A percentile compares a stretch with the other conserved stretches of the same genome.
Evolutionary conservation across 2,888 invertebrate genomes (phyloP).

Genomic region (Clistopyga incitator): DNA sequence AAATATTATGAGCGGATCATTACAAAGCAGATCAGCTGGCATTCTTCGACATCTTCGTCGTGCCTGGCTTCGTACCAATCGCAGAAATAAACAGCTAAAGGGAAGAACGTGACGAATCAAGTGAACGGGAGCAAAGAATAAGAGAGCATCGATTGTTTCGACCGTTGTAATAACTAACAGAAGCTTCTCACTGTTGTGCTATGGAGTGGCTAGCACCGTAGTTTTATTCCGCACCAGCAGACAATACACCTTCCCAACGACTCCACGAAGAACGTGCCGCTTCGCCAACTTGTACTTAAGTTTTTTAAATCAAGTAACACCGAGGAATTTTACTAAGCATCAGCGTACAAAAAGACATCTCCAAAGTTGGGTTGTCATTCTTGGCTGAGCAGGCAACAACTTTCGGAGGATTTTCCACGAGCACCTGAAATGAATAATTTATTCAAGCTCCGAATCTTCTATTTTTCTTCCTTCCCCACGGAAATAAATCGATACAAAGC

Average conservation of each 20-base stretch:
- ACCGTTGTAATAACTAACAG: conserved; percentile 49
- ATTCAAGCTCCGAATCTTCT: neutral
- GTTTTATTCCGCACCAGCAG: neutral
- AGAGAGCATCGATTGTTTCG: conserved; percentile 42
- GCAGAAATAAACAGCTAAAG: conserved; percentile 3
- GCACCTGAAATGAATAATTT: too few species aligned
- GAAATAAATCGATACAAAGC: conserved; percentile 25
- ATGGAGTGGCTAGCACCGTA: neutral
- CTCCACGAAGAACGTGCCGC: neutral
- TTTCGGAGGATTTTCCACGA: too few species aligned
- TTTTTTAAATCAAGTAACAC: neutral
- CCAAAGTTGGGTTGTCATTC: too few species aligned
- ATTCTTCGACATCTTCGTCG: conserved; percentile 37
- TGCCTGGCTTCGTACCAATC: conserved; percentile 44
- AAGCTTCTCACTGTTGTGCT: conserved; percentile 1
- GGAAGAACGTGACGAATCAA: conserved; percentile 26
- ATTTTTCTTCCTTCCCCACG: conserved; percentile 30
- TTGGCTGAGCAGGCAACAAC: too few species aligned
- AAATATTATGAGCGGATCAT: conserved; percentile 18
- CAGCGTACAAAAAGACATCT: too few species aligned
- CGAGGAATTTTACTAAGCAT: neutral
- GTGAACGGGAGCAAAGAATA: conserved; percentile 25
- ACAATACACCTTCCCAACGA: neutral
- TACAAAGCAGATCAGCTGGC: conserved; percentile 35
- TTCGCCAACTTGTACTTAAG: neutral